These are phyloP conservation scores for Xiphorhynchus elegans DNA, from an alignment of 2,113 vertebrate species.

Conservation along the genomic window DNA sequence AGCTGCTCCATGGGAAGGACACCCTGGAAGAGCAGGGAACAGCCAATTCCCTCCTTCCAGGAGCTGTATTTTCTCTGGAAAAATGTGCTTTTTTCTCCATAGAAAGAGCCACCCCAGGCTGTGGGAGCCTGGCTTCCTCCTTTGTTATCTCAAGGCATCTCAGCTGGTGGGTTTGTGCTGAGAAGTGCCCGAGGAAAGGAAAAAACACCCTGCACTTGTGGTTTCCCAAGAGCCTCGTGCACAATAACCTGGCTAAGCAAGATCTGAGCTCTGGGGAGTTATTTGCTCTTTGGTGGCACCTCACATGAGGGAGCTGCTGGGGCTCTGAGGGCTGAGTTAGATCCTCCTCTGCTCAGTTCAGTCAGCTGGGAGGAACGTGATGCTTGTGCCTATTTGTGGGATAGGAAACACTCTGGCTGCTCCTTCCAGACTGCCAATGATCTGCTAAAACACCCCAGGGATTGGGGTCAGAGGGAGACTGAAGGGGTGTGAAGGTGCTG, in stretches of 20 bases:
- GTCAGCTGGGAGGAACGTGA: not conserved
- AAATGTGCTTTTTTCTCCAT: accelerated
- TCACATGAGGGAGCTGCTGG: not conserved
- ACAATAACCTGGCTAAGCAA: not conserved
- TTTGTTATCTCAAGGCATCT: not conserved
- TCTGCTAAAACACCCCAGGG: not conserved
- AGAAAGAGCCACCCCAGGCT: not conserved
- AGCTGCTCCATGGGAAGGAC: not conserved
- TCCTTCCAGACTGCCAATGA: not conserved
- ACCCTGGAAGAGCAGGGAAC: not conserved
- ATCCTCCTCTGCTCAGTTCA: not conserved
- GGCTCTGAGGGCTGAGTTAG: not conserved
- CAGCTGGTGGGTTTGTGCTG: not conserved
- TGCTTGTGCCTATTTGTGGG: not conserved
- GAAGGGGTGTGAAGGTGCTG: not conserved
- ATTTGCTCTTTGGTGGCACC: not conserved
- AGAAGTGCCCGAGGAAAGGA: not conserved
- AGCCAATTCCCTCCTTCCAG: not conserved
- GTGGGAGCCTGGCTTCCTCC: not conserved
- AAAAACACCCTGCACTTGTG: not conserved
- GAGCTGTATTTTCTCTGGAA: not conserved
- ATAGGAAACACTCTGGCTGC: not conserved
- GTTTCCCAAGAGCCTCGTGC: not conserved
- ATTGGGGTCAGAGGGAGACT: not conserved
- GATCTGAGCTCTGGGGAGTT: not conserved